Base-by-base conservation (phyloP, 2,113 vertebrate species). In the Tachuris rubrigastra region DNA sequence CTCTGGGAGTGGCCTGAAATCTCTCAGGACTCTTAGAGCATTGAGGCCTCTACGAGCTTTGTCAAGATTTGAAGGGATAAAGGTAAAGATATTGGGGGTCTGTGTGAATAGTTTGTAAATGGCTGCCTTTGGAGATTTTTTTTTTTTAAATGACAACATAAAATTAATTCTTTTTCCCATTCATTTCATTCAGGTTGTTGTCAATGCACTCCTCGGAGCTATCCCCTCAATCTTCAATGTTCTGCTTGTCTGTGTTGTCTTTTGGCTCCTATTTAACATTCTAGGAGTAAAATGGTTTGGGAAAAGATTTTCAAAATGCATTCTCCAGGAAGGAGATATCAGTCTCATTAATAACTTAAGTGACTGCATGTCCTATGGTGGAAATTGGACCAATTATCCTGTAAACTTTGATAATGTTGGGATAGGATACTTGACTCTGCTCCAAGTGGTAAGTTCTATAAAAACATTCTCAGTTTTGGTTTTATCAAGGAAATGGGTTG, bases 41-140 rank as follows among this genome's bases (percentile, higher is more conserved):
- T 78, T 99, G 93, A 98, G 99, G 85, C 99, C 99, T 31, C 98
- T 99, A 33, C 98, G 99, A 81, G 99, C 99, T 22, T 95, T 99
- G 95, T 99, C 98, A 59, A 96, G 98, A 95, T 98, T 98, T 95
- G 98, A 98, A 97, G 98, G 98, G 41, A 98, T 98, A 96, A 98
- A 98, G 98, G 98, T 98, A 95, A 72, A 17, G 31, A 16, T 25
- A 3, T 3, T 17, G 33, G 5, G 9, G 4, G 7, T 11, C 5
- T 12, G 27, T 30, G 16, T 31, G 23, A n/a, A 2, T 78, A 3
- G 56, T 62, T 68, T 58, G 6, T n/a, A 72, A n/a, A 50, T 30
- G 71, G 24, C 23, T 76, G 41, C 50, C 25, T 63, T 72, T 50
- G 30, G 42, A 56, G 3, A 22, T 42, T 50, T n/a, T n/a, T n/a